Evolutionary conservation across 2,113 vertebrate genomes (phyloP).

Genomic region (Anguilla rostrata): DNA sequence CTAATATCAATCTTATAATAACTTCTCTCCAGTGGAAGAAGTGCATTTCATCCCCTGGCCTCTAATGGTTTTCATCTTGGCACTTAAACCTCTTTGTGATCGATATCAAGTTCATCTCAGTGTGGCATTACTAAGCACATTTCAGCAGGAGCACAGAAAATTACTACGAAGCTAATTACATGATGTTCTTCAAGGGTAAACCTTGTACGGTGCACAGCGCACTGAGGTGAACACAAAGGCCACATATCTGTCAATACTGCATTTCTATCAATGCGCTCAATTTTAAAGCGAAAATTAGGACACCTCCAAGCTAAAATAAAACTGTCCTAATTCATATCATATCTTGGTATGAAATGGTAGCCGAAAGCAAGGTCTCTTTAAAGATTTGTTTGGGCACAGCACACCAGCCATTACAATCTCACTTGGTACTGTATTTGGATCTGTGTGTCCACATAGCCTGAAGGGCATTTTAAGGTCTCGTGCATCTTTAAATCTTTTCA

Average conservation of each 20-base stretch:
- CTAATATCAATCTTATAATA: background rate
- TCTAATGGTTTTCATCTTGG: background rate
- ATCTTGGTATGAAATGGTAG: constrained; percentile 20
- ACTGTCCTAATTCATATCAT: constrained; percentile 34
- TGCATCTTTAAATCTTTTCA: constrained; percentile 24
- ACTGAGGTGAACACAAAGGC: background rate
- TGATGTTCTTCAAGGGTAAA: constrained; percentile 40
- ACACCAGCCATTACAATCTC: constrained; percentile 3
- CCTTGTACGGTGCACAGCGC: constrained; percentile 12
- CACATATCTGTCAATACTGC: constrained; percentile 17
- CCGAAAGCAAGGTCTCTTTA: constrained; percentile 15
- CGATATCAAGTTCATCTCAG: constrained; percentile 12
- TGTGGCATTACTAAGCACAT: constrained; percentile 41
- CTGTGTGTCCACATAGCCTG: constrained; percentile 10
- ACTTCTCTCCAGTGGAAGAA: background rate
- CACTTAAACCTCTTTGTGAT: constrained; percentile 26
- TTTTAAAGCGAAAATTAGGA: constrained; percentile 40
- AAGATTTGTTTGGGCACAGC: constrained; percentile 16
- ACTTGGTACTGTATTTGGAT: background rate
- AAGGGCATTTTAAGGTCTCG: constrained; percentile 35
- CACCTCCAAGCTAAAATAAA: constrained; percentile 43
- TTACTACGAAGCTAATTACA: constrained; percentile 38
- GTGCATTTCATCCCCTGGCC: constrained; percentile 8
- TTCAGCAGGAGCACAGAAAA: constrained; percentile 15
- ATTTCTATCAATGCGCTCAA: constrained; percentile 20